These are phyloP conservation scores for Listronotus oregonensis DNA, from an alignment of 1,140 invertebrate genomes.

Conservation along the genomic window DNA sequence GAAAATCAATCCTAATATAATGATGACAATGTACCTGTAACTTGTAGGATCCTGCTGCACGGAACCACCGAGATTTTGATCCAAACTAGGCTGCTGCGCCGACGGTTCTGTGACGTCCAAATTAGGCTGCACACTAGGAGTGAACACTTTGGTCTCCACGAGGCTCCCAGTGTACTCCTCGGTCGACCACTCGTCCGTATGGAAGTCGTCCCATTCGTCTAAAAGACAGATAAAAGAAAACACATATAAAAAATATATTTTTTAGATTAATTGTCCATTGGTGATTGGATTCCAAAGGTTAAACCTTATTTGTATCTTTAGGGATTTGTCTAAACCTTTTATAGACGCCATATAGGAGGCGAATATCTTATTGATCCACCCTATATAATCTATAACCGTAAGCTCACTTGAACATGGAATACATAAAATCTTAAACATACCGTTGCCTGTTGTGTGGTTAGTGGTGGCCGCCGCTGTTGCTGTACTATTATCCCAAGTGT, in stretches of 20 bases:
- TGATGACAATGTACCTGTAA: conserved; percentile 5
- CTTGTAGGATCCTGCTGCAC: conserved; percentile 13
- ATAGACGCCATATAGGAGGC: too few species aligned
- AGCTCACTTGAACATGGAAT: too few species aligned
- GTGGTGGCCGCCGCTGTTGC: conserved; percentile 23
- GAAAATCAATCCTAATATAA: too few species aligned
- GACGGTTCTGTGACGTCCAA: conserved; percentile 26
- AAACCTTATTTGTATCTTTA: too few species aligned
- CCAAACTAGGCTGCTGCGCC: background rate
- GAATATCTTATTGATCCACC: too few species aligned
- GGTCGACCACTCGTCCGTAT: conserved; percentile 88
- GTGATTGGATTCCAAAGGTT: too few species aligned
- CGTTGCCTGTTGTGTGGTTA: conserved; percentile 4
- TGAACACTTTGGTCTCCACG: conserved; percentile 94
- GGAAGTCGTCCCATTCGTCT: conserved; percentile 58
- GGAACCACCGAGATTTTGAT: conserved; percentile 7
- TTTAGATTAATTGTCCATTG: too few species aligned
- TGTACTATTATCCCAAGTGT: conserved; percentile 50
- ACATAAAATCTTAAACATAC: conserved; percentile 2
- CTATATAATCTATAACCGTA: too few species aligned
- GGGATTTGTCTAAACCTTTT: too few species aligned
- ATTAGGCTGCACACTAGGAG: conserved; percentile 63
- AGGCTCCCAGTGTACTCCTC: conserved; percentile 92
- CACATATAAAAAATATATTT: too few species aligned
- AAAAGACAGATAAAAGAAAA: conserved; percentile 14